phyloP scores from a whole-genome alignment of 2,797 vertebrate genomes.

The Sandelia bainsii region DNA sequence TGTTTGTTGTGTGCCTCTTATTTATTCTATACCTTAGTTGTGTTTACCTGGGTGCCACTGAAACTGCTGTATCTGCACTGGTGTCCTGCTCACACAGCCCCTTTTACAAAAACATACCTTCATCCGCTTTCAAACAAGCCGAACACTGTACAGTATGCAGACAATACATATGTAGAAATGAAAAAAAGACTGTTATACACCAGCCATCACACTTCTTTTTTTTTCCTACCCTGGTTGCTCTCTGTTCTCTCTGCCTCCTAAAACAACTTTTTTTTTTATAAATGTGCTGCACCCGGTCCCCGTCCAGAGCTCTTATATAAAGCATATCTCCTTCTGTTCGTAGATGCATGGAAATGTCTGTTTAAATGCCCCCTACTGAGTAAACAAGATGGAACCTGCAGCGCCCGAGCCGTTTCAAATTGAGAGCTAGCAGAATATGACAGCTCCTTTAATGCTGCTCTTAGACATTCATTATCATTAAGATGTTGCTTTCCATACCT shows the following conservation, averaged over 20 bases:
- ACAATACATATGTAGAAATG: neutral
- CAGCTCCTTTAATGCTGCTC: constrained; percentile 64
- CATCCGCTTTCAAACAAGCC: neutral
- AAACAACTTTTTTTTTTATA: constrained; percentile 31
- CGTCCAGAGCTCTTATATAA: constrained; percentile 38
- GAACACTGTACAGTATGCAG: neutral
- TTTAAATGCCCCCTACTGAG: constrained; percentile 35
- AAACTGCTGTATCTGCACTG: neutral
- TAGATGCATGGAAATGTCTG: constrained; percentile 28
- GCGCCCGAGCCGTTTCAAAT: constrained; percentile 45
- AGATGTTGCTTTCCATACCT: constrained; percentile 69
- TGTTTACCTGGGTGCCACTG: constrained; percentile 1
- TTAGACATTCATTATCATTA: constrained; percentile 79
- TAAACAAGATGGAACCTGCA: constrained; percentile 60
- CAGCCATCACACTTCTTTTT: neutral
- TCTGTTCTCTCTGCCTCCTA: neutral
- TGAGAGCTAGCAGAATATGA: constrained; percentile 59
- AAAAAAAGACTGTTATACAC: neutral
- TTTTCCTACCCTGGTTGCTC: constrained; percentile 3
- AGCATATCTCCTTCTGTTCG: constrained; percentile 42
- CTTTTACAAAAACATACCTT: neutral
- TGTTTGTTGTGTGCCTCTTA: neutral
- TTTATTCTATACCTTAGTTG: neutral
- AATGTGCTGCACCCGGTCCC: constrained; percentile 39
- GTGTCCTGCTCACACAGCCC: neutral